Conservation (phyloP, 2,888 invertebrate species). For the Ditula angustiorana region DNA sequence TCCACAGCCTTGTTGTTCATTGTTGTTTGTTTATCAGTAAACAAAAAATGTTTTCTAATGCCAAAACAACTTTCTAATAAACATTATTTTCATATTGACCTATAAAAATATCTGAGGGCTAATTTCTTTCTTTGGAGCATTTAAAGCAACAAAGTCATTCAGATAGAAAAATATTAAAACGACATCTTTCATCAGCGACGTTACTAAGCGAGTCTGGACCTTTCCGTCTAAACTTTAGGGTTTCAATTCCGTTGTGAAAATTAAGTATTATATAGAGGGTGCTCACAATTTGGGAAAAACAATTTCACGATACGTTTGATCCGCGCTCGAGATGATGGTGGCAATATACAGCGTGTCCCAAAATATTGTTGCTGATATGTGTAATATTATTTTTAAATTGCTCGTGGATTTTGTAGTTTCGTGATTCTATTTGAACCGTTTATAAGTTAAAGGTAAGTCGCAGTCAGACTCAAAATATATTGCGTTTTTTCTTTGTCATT, state of each 20-base stretch:
- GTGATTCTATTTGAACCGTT: neutral
- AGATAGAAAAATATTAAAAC: constrained; percentile 37
- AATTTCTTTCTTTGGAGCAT: constrained; percentile 28
- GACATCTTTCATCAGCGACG: constrained; percentile 25
- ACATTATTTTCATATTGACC: constrained; percentile 9
- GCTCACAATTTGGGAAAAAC: constrained; percentile 34
- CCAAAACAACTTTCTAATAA: neutral
- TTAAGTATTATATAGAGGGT: constrained; percentile 29
- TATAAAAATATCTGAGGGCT: constrained; percentile 17
- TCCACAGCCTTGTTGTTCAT: neutral
- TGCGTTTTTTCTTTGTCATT: too few species aligned
- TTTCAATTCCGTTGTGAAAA: neutral
- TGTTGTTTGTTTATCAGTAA: neutral
- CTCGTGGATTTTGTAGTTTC: constrained; percentile 15
- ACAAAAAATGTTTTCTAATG: neutral
- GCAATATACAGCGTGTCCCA: constrained; percentile 35
- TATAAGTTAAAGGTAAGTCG: too few species aligned
- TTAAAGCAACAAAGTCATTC: constrained; percentile 30
- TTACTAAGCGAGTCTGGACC: neutral
- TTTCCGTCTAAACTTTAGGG: neutral
- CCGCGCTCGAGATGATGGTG: constrained; percentile 31
- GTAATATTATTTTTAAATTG: constrained; percentile 35
- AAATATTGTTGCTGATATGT: constrained; percentile 33
- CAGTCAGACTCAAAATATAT: too few species aligned
- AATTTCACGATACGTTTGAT: constrained; percentile 40